Percentiles rank a stretch among this genome's conserved stretches.
phyloP scores from a whole-genome alignment of 2,888 invertebrate species.

The Cephus spinipes region DNA sequence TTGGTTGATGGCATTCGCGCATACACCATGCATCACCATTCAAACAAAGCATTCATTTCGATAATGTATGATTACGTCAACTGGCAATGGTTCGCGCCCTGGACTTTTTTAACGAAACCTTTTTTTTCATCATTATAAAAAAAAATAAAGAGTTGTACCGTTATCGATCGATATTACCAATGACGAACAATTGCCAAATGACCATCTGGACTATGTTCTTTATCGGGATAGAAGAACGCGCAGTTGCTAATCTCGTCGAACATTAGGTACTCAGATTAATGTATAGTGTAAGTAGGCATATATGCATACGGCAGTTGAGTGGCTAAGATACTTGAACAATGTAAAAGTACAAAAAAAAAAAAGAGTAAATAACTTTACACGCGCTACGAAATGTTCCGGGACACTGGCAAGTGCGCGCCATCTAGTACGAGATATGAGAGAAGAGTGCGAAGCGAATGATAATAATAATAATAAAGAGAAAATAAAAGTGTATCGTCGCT shows the following conservation, averaged over 20 bases:
- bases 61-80: neutral
- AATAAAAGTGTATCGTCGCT: too few species aligned
- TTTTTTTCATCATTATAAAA: slow-evolving; percentile 11
- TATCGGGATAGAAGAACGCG: slow-evolving; percentile 11
- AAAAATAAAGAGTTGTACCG: neutral
- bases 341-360: neutral
- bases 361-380: too few species aligned
- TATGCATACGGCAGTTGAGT: slow-evolving; percentile 7
- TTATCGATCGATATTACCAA: slow-evolving; percentile 2
- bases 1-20: slow-evolving; percentile 26
- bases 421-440: slow-evolving; percentile 30
- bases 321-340: slow-evolving; percentile 15
- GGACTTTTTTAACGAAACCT: neutral
- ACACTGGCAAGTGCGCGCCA: slow-evolving; percentile 39
- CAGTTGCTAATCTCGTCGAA: slow-evolving; percentile 29
- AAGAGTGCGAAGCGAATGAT: slow-evolving; percentile 48
- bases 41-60: slow-evolving; percentile 43
- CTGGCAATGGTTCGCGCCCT: neutral
- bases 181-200: slow-evolving; percentile 30
- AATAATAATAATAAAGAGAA: too few species aligned
- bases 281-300: neutral
- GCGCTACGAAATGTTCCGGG: slow-evolving; percentile 12
- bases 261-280: neutral
- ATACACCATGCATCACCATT: slow-evolving; percentile 53
- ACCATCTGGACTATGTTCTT: slow-evolving; percentile 34